Conservation (phyloP, 53 echinoderm and acorn worm species). For the Patiria pectinifera region DNA sequence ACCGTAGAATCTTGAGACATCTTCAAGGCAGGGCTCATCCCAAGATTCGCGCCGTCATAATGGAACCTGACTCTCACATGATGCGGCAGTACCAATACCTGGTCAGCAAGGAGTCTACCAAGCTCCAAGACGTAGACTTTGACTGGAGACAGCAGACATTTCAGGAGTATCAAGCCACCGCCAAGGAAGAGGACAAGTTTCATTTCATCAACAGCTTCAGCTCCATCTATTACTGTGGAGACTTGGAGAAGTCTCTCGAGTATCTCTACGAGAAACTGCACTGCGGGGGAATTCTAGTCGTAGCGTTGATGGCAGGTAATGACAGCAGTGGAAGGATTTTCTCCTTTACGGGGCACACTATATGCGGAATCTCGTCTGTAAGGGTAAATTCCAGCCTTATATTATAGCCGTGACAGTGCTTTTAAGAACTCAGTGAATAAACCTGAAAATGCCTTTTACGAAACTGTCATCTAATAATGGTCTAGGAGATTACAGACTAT, state of each 20-base stretch:
- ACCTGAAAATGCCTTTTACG: no score
- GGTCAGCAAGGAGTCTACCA: constrained; percentile 6
- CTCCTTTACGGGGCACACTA: not conserved
- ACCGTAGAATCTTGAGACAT: not conserved
- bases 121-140: constrained; percentile 10
- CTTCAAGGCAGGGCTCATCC: not conserved
- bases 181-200: constrained; percentile 27
- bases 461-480: no score
- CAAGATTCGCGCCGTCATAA: not conserved
- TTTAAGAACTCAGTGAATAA: no score
- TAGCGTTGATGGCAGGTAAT: constrained; percentile 5
- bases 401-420: no score
- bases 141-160: constrained; percentile 21
- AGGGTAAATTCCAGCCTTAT: no score
- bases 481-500: no score
- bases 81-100: constrained; percentile 8
- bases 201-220: constrained; percentile 31
- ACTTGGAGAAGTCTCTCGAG: constrained; percentile 1
- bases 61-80: constrained; percentile 21
- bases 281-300: not conserved
- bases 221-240: constrained; percentile 36
- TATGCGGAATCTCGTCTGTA: no score
- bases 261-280: not conserved
- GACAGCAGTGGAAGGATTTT: not conserved
- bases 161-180: constrained; percentile 12